A percentile compares a stretch with the other conserved stretches of the same genome.
Conservation (phyloP, 1,140 invertebrate species). For the Bombus cullumanus region DNA sequence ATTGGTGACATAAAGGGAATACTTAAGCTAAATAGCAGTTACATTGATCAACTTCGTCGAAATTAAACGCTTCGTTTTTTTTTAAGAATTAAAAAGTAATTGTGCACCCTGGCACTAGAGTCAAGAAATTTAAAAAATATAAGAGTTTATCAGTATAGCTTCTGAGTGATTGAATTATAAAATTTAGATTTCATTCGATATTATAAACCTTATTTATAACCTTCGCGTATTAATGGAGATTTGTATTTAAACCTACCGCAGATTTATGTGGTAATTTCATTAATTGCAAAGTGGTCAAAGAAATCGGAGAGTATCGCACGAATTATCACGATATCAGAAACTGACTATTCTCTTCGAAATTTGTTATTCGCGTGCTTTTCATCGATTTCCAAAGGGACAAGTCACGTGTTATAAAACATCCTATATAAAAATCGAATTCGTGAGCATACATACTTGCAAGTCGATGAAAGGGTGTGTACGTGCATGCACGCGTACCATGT, state of each 20-base stretch:
- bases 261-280: not conserved
- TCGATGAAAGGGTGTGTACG: constrained; percentile 1
- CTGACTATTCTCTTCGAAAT: not conserved
- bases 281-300: not conserved
- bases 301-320: too few relatives aligned
- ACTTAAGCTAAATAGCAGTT: not conserved
- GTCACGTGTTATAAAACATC: not conserved
- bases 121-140: not conserved
- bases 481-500: constrained; percentile 10
- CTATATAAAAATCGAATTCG: not conserved
- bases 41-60: not conserved
- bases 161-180: not conserved
- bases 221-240: too few relatives aligned
- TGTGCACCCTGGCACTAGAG: not conserved
- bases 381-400: not conserved
- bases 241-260: too few relatives aligned
- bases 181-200: too few relatives aligned
- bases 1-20: not conserved
- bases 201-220: too few relatives aligned
- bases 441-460: not conserved
- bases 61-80: not conserved
- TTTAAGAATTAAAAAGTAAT: not conserved
- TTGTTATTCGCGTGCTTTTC: not conserved
- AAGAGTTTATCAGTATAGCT: not conserved
- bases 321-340: not conserved